phyloP scores from a whole-genome alignment of 2,797 vertebrate species.

The Chiloscyllium punctatum region DNA sequence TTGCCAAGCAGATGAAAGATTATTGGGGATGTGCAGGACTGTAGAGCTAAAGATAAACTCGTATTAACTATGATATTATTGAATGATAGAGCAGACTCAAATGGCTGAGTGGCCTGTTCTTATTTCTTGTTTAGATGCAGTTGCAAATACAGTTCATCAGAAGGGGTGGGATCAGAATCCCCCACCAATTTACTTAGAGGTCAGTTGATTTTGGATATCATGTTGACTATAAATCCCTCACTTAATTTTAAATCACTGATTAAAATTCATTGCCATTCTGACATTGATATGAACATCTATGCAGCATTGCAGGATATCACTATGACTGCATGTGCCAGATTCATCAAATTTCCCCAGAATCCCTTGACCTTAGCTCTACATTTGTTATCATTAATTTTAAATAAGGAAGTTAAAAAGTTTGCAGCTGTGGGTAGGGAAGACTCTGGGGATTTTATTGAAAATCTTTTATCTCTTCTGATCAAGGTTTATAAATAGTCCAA shows the following conservation, averaged over 20 bases:
- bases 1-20: no score
- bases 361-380: no score
- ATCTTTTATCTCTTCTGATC: neutral
- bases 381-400: neutral
- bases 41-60: no score
- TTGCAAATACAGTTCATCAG: neutral
- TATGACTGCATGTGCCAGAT: neutral
- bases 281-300: neutral
- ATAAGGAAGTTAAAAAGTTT: neutral
- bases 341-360: neutral
- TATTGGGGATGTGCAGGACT: no score
- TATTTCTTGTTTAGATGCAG: no score
- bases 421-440: neutral
- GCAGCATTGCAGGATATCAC: no score
- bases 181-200: neutral
- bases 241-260: neutral
- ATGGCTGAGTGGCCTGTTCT: no score
- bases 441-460: neutral
- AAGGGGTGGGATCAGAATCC: neutral
- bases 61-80: no score
- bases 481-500: neutral
- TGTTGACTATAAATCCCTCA: neutral
- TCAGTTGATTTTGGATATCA: neutral
- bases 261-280: neutral
- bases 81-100: no score